Conservation (phyloP, 2,113 vertebrate genomes). For the Romanogobio albipinnatus region DNA sequence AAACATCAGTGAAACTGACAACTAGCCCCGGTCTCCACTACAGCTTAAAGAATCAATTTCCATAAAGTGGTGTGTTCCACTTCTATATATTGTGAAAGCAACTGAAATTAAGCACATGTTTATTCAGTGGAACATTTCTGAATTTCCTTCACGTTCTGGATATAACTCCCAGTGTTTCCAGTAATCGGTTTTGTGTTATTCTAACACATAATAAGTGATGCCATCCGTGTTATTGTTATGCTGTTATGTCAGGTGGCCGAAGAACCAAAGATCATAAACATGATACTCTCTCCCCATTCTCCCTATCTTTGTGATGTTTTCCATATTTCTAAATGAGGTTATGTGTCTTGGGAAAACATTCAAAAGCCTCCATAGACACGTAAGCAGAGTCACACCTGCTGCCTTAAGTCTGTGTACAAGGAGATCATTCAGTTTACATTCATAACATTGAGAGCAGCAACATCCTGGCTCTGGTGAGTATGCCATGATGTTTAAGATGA, state of each 20-base stretch:
- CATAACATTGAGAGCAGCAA: not conserved
- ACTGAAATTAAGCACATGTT: too few relatives aligned
- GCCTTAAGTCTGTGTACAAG: not conserved
- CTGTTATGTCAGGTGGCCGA: not conserved
- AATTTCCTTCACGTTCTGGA: not conserved
- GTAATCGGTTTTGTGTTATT: not conserved
- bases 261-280: not conserved
- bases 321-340: not conserved
- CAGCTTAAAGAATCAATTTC: not conserved
- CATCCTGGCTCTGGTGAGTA: constrained; percentile 20
- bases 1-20: not conserved
- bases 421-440: not conserved
- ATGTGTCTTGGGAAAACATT: constrained; percentile 7
- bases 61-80: not conserved
- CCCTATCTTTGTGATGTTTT: not conserved
- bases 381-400: constrained; percentile 37
- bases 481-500: not conserved
- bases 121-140: not conserved
- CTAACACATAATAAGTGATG: not conserved
- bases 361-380: constrained; percentile 15
- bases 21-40: not conserved
- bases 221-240: not conserved
- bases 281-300: not conserved
- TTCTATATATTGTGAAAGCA: not conserved
- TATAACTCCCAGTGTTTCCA: not conserved